Evolutionary conservation across 1,140 invertebrate species (phyloP), one percentile per base, ranked within the genome.

Genomic region (Heterodera carotae): DNA sequence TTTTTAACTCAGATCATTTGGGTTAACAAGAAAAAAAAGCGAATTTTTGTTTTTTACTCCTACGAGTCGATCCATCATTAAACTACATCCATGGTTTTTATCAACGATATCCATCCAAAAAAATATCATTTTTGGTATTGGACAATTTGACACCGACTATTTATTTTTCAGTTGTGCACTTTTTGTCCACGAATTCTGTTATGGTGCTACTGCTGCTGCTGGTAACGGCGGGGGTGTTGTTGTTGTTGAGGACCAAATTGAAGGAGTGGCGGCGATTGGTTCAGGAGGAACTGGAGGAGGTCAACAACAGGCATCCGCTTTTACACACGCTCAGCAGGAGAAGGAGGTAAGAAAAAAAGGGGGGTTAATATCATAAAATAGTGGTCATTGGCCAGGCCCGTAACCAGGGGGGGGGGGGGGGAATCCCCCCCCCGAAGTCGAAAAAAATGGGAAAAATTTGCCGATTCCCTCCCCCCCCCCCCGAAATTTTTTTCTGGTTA

Each of bases 171-270:
- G 80, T 59, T 83, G 80, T 72, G 76, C 76, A 39, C 22, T 81
- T 36, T 53, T 76, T 8, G 80, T 83, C 27, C 80, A 81, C 60
- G 81, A 81, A 48, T n/a, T 64, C n/a, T 81, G 80, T 34, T 81
- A 81, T 56, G 68, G 68, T 69, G 68, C 29, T 31, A 29, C 34
- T 31, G 67, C 34, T 39, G 34, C n/a, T n/a, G 27, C 25, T 29
- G 67, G 43, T 43, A 12, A 6, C 6, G 39, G 6, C 12, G 39
- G 6, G 12, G 68, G 31, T 15, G 68, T 34, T 69, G 68, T 22
- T 15, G 48, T 56, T 15, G 48, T 22, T 43, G 48, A 56, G 48
- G 48, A 56, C 48, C 5, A 56, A 15, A 18, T 12, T 4, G 48
- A 22, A 43, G 48, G 18, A 56, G 15, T 12, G 18, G 5, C 48